Conservation (phyloP, 2,888 invertebrate genomes). For the Calameuta pallipes region DNA sequence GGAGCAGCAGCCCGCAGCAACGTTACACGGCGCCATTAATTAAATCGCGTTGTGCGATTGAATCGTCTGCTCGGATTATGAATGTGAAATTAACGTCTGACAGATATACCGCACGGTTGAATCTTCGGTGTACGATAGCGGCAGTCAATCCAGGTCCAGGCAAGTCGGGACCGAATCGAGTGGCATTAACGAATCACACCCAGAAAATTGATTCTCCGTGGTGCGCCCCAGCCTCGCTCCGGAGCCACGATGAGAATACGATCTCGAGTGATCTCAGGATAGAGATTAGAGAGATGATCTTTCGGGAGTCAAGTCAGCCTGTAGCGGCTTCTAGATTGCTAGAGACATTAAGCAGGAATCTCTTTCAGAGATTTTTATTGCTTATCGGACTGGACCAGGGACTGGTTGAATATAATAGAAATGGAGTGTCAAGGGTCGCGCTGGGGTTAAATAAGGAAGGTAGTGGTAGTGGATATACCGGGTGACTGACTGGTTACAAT, state of each 20-base stretch:
- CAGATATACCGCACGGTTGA: slow-evolving; percentile 10
- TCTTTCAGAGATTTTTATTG: neutral
- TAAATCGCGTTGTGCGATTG: slow-evolving; percentile 34
- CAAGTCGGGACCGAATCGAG: neutral
- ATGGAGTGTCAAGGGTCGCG: neutral
- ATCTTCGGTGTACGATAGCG: neutral
- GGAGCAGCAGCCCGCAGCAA: neutral
- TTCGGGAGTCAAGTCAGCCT: neutral
- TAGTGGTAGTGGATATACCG: neutral
- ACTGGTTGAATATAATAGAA: neutral
- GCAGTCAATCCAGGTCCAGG: neutral
- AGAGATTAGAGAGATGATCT: neutral
- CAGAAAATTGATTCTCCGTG: slow-evolving; percentile 9
- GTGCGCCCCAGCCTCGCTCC: neutral
- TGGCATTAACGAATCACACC: slow-evolving; percentile 8
- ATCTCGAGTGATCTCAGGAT: neutral
- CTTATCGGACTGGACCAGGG: neutral
- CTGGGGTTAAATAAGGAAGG: neutral
- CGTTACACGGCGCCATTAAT: slow-evolving; percentile 40
- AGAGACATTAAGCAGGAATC: neutral
- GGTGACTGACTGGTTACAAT: neutral
- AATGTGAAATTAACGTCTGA: slow-evolving; percentile 22
- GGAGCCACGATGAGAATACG: neutral
- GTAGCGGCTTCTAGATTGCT: neutral
- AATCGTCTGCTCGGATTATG: slow-evolving; percentile 17